A percentile compares a stretch with the other conserved stretches of the same genome.
These are phyloP conservation scores for Neotoxoptera formosana DNA, from an alignment of 1,140 invertebrate species.

Conservation along the genomic window DNA sequence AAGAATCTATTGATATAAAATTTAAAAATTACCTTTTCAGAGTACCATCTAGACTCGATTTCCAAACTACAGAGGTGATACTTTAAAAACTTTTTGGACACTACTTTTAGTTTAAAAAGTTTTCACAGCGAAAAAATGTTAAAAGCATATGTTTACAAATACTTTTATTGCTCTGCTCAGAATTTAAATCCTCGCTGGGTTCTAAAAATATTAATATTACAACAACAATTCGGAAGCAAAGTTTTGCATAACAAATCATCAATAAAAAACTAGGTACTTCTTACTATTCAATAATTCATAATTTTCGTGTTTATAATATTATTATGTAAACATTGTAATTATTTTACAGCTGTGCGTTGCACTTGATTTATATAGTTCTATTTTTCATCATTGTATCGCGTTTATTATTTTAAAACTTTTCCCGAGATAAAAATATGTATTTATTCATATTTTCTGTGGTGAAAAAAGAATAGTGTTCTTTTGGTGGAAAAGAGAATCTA, in stretches of 20 bases:
- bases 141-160: not conserved
- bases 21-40: not conserved
- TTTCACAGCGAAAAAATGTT: not conserved
- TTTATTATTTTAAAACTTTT: not conserved
- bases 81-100: not conserved
- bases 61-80: not conserved
- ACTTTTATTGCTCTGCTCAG: not conserved
- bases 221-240: not conserved
- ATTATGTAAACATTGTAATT: not conserved
- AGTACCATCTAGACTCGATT: not conserved
- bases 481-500: not conserved
- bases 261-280: not conserved
- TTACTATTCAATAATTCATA: not conserved
- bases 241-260: not conserved
- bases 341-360: not conserved
- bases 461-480: not conserved
- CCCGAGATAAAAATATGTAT: not conserved
- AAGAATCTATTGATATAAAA: not conserved
- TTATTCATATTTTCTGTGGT: not conserved
- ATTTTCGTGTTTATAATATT: not conserved
- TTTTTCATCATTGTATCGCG: not conserved
- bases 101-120: not conserved
- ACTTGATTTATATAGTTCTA: not conserved
- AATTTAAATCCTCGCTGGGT: not conserved
- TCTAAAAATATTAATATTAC: conserved; percentile 1